Base-by-base conservation (phyloP, 2,113 vertebrate species). In the Theristicus caerulescens region DNA sequence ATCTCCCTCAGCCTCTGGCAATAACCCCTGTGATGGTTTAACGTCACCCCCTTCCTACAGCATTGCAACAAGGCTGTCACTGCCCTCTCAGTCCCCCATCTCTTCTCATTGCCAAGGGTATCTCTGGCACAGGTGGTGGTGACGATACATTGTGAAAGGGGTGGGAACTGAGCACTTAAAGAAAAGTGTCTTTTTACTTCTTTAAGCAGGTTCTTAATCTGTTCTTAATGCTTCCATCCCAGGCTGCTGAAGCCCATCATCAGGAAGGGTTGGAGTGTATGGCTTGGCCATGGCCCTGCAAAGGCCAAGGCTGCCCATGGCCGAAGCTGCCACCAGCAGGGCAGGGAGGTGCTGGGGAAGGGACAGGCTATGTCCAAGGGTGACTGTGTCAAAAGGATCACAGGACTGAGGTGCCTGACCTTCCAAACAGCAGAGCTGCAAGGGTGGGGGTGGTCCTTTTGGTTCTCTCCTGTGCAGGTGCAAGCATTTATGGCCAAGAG, bases 401-500 rank as follows among this genome's bases (percentile, higher is more conserved):
- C 31, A 67, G 36, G 36, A 17, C 16, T 16, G 52, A 66, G 59
- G n/a, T 57, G 42, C 27, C 61, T 57, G 47, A 51, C 7, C 5
- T 87, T 47, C 31, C 31, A 38, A 47, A 49, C 7, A 31, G 32
- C 49, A 67, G 44, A 67, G 52, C n/a, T 44, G 31, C 17, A 17
- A 42, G 47, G 27, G 7, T 87, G 54, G 18, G 22, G 13, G 16
- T n/a, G 12, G 25, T 64, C 47, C 46, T 82, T 42, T n/a, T 47
- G 52, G 21, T 8, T 4, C 18, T 19, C 29, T 66, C 19, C 40
- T 38, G 32, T 66, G 49, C 25, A 58, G 22, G 27, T 17, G 12
- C 54, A 46, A 34, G 46, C 17, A 11, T n/a, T 36, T 0, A 2
- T 44, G 47, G 31, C 31, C 1, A 1, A 57, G 34, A 36, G 22